Base-by-base conservation (phyloP, 2,797 vertebrate species). In the Rhynchotus rufescens region DNA sequence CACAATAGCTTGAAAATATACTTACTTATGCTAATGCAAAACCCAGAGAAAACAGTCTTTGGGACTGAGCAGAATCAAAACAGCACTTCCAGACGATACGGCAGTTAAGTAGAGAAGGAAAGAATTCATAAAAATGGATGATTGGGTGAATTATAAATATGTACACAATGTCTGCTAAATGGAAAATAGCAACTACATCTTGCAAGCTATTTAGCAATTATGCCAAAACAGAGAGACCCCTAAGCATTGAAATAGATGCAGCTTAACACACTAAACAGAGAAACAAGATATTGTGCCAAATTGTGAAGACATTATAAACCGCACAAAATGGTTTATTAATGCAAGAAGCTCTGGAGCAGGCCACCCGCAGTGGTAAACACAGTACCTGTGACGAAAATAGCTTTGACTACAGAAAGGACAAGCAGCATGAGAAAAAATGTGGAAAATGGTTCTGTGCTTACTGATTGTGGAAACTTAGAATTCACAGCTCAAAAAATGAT, bases 311-410 rank as follows among this genome's bases (percentile, higher is more conserved):
- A 28, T 34, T 3, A 45, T 15, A 34, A 71, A 80, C 5, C 6
- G 59, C 54, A 94, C 88, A 56, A 85, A 92, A 75, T 10, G 12
- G 32, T 84, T 91, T 54, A 75, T 85, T 68, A 66, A 80, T 8
- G 59, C 57, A 80, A 47, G 77, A 34, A 74, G 65, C 73, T 88
- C 62, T 44, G 51, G 49, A 75, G 73, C 42, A 25, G 40, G 42
- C 68, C 72, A 77, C 74, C 85, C 68, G 66, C 80, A 65, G 77
- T 36, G 17, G 62, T 7, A 72, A 88, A 52, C 74, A 65, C 64
- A 60, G 84, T 6, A 60, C 22, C 76, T 47, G 66, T 9, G 66
- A 51, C 28, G 80, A 77, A 93, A 84, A 68, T 22, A 86, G 28
- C 45, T 52, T 57, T 68, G 65, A 74, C 64, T 49, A 77, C 3